These are phyloP conservation scores for Parambassis ranga DNA, from an alignment of 2,797 vertebrate genomes.

Conservation along the genomic window DNA sequence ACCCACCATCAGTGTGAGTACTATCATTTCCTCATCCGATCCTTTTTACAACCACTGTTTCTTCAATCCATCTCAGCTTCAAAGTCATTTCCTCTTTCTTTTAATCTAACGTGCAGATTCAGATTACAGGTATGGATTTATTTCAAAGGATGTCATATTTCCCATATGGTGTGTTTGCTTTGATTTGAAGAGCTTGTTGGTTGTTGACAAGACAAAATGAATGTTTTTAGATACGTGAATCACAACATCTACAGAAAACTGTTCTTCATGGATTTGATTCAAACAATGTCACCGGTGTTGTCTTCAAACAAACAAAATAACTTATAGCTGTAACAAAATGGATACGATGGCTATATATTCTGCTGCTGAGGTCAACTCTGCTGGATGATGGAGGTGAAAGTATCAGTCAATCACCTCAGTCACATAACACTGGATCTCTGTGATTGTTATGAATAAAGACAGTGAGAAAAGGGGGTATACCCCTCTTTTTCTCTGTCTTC, in stretches of 20 bases:
- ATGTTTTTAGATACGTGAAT: too few relatives aligned
- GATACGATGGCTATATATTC: too few relatives aligned
- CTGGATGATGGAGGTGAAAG: too few relatives aligned
- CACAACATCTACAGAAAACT: too few relatives aligned
- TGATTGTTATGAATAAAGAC: too few relatives aligned
- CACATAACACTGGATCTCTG: too few relatives aligned
- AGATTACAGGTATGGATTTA: conserved; percentile 34
- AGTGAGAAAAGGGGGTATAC: not conserved
- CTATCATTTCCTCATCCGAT: not conserved
- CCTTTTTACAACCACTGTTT: not conserved
- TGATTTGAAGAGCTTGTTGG: not conserved
- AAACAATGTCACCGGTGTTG: too few relatives aligned
- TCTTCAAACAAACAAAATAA: too few relatives aligned
- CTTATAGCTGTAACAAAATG: too few relatives aligned
- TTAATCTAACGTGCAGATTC: conserved; percentile 5
- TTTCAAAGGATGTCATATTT: conserved; percentile 8
- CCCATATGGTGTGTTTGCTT: not conserved
- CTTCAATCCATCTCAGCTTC: not conserved
- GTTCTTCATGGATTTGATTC: too few relatives aligned
- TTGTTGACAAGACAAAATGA: not conserved
- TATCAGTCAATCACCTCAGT: too few relatives aligned
- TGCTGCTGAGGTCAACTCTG: too few relatives aligned
- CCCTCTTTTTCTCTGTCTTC: not conserved
- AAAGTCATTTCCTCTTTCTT: conserved; percentile 27
- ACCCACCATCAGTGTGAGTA: not conserved